phyloP scores from a whole-genome alignment of 1,140 invertebrate genomes.

The Diabrotica virgifera region DNA sequence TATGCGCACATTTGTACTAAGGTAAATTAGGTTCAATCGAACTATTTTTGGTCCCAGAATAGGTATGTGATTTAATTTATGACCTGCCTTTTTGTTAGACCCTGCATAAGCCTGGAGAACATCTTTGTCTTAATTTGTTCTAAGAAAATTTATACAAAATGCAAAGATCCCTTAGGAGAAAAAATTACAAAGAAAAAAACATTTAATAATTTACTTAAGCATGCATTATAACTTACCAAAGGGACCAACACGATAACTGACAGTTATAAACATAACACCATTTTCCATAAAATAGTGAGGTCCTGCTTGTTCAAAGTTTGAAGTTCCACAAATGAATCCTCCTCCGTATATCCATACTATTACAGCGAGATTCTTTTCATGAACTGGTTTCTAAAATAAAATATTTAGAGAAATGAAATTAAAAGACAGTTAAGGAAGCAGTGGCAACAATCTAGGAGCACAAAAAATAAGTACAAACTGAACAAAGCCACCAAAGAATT shows the following conservation, averaged over 20 bases:
- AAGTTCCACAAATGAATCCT: slow-evolving; percentile 19
- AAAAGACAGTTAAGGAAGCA: too few relatives aligned
- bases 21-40: too few relatives aligned
- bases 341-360: slow-evolving; percentile 27
- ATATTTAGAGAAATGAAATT: too few relatives aligned
- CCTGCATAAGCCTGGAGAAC: not conserved
- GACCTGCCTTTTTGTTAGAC: too few relatives aligned
- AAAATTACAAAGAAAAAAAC: not conserved
- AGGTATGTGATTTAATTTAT: too few relatives aligned
- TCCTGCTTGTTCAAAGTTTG: not conserved
- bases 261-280: slow-evolving; percentile 19
- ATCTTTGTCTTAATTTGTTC: not conserved
- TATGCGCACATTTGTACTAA: too few relatives aligned
- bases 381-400: slow-evolving; percentile 14
- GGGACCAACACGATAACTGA: slow-evolving; percentile 24
- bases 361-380: slow-evolving; percentile 20
- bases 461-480: too few relatives aligned
- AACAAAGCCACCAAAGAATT: too few relatives aligned
- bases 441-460: too few relatives aligned
- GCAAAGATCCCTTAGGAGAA: not conserved
- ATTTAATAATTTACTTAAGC: not conserved
- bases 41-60: too few relatives aligned
- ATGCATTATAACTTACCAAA: slow-evolving; percentile 22
- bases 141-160: not conserved
- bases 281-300: slow-evolving; percentile 25